Base-by-base conservation (phyloP, 2,113 vertebrate genomes). In the Syngnathus scovelli region DNA sequence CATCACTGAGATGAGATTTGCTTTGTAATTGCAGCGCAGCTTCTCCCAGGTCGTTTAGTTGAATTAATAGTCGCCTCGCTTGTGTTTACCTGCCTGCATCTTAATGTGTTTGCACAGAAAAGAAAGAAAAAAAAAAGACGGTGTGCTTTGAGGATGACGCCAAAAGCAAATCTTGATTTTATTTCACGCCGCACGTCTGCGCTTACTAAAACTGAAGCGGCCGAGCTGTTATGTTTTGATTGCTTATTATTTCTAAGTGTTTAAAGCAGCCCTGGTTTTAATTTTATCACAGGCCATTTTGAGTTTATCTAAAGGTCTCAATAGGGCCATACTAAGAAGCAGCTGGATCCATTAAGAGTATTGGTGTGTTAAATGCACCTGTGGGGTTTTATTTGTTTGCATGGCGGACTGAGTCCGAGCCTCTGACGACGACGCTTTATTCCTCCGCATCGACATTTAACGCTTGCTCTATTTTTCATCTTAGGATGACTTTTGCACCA, bases 11-110 rank as follows among this genome's bases (percentile, higher is more conserved):
- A 77, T 68, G 38, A 63, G 36, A 72, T 78, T 76, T 69, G 48
- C 41, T 74, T 71, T 77, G 51, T 78, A 70, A 78, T 75, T 80
- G 62, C 74, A 33, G 61, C 71, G 62, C 71, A 69, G 67, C 69
- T 65, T 78, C 68, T 64, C 6, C 5, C 27, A 3, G 76, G 75
- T 69, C 44, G 76, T 78, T 81, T 74, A 78, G 71, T 77, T 63
- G 44, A 79, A 79, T 81, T 60, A 78, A 74, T 70, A 59, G 51
- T 59, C 39, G 70, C 39, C 41, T 62, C 39, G 18, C 11, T 12
- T 44, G 41, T 77, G 71, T 79, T 77, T 73, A 63, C 51, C 64
- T 71, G 46, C n/a, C 33, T 76, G 72, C 70, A 73, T 79, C 60
- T 65, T 37, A 64, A 69, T 78, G 51, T 67, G 68, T 61, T 55